Evolutionary conservation across 2,113 vertebrate species (phyloP), one percentile per base, ranked within the genome.

Genomic region (Poeciliopsis occidentalis): DNA sequence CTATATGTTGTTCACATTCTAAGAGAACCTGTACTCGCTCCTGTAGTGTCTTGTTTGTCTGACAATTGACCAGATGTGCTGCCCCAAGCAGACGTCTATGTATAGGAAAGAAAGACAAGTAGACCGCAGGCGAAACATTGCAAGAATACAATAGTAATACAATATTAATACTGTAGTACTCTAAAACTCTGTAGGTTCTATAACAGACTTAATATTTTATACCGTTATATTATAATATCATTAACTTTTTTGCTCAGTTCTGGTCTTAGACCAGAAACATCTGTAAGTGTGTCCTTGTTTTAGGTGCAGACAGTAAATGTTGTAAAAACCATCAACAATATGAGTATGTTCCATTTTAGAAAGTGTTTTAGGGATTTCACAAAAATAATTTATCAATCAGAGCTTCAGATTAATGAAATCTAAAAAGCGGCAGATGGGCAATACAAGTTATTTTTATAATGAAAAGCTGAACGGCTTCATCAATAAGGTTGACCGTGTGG

Each of bases 381-480:
- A 15, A 22, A n/a, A 63, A 29, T 12, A 57, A 30, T 44, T 31
- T 10, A 34, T 4, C 15, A 57, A 60, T 34, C 60, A 82, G 39
- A 76, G 71, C 78, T 79, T 19, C 30, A 69, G 71, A 73, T 84
- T 51, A 67, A 78, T 69, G 62, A 30, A 66, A 76, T 60, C 76
- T 88, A 37, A 37, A 10, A 37, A 37, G 34, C 34, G 34, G 75
- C 69, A 84, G 77, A 82, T 82, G 81, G 70, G 1, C 34, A 37
- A 37, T 37, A n/a, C 24, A 27, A 32, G 0, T 71, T 78, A 81
- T 90, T 87, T 81, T 63, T 34, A 61, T 73, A 91, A 87, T 76
- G 81, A 92, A 81, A 87, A 67, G 71, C 85, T 90, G 90, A 94
- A 93, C 80, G 78, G 87, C 85, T 81, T 92, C 92, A 92, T 95